phyloP scores from a whole-genome alignment of 2,113 vertebrate genomes.

The Rhynchomys soricoides region DNA sequence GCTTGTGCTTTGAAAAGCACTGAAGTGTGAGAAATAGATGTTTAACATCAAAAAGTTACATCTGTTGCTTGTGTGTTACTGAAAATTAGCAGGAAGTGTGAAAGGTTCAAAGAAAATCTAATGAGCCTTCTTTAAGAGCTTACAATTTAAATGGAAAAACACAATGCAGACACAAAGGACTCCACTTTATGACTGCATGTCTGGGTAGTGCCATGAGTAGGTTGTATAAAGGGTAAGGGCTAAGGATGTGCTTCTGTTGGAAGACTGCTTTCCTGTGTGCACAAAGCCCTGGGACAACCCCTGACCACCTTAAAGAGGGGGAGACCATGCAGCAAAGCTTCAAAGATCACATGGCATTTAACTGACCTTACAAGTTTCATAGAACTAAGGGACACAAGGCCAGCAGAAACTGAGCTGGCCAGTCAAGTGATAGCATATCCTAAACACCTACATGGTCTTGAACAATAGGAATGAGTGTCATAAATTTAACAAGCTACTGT shows the following conservation, averaged over 20 bases:
- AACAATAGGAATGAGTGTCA: neutral
- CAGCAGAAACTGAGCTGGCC: neutral
- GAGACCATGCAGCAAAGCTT: neutral
- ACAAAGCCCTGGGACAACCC: neutral
- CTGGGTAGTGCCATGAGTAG: neutral
- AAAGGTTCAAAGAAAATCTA: constrained; percentile 16
- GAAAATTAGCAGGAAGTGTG: constrained; percentile 36
- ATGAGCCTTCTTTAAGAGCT: neutral
- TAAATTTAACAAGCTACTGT: neutral
- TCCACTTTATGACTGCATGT: neutral
- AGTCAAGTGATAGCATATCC: neutral
- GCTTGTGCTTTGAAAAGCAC: constrained; percentile 54
- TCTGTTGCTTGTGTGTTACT: constrained; percentile 16
- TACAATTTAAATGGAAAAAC: neutral
- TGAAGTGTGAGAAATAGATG: constrained; percentile 62
- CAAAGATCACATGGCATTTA: neutral
- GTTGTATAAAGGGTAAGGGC: neutral
- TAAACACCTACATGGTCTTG: neutral
- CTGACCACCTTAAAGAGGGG: neutral
- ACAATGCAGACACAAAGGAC: neutral
- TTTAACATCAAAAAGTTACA: constrained; percentile 60
- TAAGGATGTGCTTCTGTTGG: neutral
- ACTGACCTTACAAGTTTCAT: neutral
- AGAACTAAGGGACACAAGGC: neutral
- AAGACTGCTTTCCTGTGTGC: too few relatives aligned